Base-by-base conservation (phyloP, 2,888 invertebrate genomes). In the Rugalucina vietnamica region DNA sequence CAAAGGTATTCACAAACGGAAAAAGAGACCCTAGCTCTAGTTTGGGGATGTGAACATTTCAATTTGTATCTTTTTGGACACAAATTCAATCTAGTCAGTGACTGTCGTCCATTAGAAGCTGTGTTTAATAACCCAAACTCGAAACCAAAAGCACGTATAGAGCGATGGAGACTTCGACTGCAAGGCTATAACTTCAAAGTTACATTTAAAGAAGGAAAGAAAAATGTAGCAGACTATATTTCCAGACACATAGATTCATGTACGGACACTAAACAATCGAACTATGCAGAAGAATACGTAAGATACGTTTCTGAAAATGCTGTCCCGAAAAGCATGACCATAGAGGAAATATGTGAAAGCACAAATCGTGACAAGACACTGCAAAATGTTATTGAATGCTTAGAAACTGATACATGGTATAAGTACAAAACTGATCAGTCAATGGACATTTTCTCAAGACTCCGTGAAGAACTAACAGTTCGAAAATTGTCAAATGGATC, bases 151-250 rank as follows among this genome's bases (percentile, higher is more conserved):
- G 69, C 87, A 57, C 79, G 90, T 8, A 88, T 91, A n/a, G 89
- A 90, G 79, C 57, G 90, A 27, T 90, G 70, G 85, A 43, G 79
- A 70, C 81, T 73, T 78, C 76, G 71, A 37, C 43, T 91, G 29
- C 89, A 89, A 73, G 86, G 85, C 37, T 91, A 90, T 77, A 79
- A 87, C 27, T 57, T 88, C 37, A 85, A 37, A 0, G 85, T 90
- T 10, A 32, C 69, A 39, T 91, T 90, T 69, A 75, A 60, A 21
- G 85, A 87, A 21, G 90, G 91, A 10, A 69, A 32, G 27, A 85
- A 88, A 50, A 92, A 91, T 73, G 90, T 90, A 21, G 88, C 88
- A 8, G 91, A 92, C 79, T 87, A 89, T 81, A 70, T 89, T 75
- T 86, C 86, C 0, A 65, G 88, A n/a, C 90, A 91, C 29, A 89